Base-by-base conservation (phyloP, 2,113 vertebrate species). In the Labeo catla region DNA sequence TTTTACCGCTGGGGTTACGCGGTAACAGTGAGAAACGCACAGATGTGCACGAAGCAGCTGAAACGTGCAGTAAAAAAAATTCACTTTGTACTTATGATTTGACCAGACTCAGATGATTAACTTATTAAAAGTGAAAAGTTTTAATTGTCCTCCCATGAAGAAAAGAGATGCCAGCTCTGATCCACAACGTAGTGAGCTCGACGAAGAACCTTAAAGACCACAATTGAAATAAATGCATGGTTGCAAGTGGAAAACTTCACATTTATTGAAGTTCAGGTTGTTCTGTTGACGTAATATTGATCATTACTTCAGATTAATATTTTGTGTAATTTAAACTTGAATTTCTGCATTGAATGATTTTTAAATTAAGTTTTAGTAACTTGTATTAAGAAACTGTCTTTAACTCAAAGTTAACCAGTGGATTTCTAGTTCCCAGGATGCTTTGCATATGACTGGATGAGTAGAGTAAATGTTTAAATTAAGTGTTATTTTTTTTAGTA, bases 11-110 rank as follows among this genome's bases (percentile, higher is more conserved):
- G 57, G 72, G 23, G 63, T 72, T 79, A 19, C 76, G 47, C n/a
- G n/a, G 80, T 68, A 81, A 81, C 79, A 70, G 47, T 82, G 80
- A 50, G 80, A 82, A 82, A 70, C 47, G 34, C 45, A 68, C 59
- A 34, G 39, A 81, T 50, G n/a, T 36, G 61, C 19, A 8, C 9
- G 43, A 50, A 43, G 68, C 6, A 76, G 74, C n/a, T 76, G 13
- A 28, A 28, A 76, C 7, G 28, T 28, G 28, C 28, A n/a, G n/a
- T n/a, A n/a, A n/a, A n/a, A 45, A 4, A 72, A 63, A 66, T 12
- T 34, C 63, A 6, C 63, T 28, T 66, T 6, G 1, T 4, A 23
- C 1, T 57, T 19, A 57, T 15, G 1, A 19, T 63, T 63, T 74
- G 72, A 74, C 43, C 21, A 6, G 72, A 49, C 72, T n/a, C 10